These are phyloP conservation scores for Rousettus madagascariensis DNA, from an alignment of 2,797 vertebrate genomes.

Conservation along the genomic window DNA sequence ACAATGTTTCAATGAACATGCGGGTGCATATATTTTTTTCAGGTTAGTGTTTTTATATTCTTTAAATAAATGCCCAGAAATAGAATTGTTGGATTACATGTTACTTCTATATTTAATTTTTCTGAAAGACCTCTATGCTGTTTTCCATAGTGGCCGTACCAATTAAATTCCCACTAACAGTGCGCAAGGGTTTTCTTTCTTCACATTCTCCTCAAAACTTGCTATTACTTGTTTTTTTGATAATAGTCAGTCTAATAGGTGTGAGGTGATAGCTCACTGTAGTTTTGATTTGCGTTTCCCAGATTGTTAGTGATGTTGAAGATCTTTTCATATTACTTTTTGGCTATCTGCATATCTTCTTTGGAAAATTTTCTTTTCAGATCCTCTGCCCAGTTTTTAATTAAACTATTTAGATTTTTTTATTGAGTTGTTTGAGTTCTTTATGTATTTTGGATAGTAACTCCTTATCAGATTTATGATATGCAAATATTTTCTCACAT, in stretches of 20 bases:
- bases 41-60: neutral
- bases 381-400: neutral
- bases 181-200: neutral
- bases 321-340: neutral
- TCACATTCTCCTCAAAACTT: neutral
- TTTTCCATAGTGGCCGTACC: too few relatives aligned
- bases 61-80: neutral
- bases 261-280: neutral
- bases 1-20: neutral
- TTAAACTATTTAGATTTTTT: neutral
- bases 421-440: neutral
- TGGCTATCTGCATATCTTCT: neutral
- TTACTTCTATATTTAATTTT: neutral
- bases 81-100: neutral
- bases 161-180: neutral
- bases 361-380: neutral
- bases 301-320: neutral
- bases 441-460: neutral
- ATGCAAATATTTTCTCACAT: neutral
- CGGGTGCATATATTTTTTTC: neutral
- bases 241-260: neutral
- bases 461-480: neutral
- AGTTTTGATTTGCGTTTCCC: neutral
- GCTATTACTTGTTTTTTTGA: neutral
- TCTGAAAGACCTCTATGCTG: neutral